Conservation (phyloP, 2,888 invertebrate genomes). For the Smittia sp. region DNA sequence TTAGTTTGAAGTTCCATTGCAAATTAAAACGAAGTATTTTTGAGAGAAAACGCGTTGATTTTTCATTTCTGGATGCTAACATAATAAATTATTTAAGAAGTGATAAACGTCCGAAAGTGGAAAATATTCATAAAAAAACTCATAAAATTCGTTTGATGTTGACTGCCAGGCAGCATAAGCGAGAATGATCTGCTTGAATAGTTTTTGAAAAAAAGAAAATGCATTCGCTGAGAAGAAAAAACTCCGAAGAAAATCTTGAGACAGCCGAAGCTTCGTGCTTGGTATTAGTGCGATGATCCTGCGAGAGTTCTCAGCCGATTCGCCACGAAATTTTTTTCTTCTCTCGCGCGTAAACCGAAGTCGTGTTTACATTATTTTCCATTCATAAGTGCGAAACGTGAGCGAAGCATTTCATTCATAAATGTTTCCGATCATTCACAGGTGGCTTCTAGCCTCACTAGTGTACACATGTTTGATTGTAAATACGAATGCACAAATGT, state of each 20-base stretch:
- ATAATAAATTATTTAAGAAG: too few species aligned
- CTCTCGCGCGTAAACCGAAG: conserved; percentile 21
- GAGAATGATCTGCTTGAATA: conserved; percentile 36
- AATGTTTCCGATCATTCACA: conserved; percentile 22
- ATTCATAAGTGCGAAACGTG: conserved; percentile 16
- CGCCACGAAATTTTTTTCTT: neutral
- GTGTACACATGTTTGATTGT: conserved; percentile 24
- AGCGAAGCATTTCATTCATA: conserved; percentile 24
- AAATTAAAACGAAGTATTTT: too few species aligned
- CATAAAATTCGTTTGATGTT: conserved; percentile 2
- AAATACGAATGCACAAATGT: conserved; percentile 38
- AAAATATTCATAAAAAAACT: neutral
- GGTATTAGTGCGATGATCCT: conserved; percentile 31
- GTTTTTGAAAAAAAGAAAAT: conserved; percentile 19
- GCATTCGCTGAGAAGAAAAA: neutral
- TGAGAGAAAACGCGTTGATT: too few species aligned
- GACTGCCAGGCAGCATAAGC: neutral
- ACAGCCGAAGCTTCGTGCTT: conserved; percentile 18
- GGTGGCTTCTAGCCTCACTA: conserved; percentile 34
- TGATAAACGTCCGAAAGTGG: neutral
- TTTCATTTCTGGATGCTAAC: too few species aligned
- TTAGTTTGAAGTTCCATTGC: neutral
- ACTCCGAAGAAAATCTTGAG: neutral
- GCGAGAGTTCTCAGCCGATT: conserved; percentile 18
- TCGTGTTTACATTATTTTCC: conserved; percentile 19